phyloP scores from a whole-genome alignment of 1,140 invertebrate species.

The Pachyrhynchus sulphureomaculatus region DNA sequence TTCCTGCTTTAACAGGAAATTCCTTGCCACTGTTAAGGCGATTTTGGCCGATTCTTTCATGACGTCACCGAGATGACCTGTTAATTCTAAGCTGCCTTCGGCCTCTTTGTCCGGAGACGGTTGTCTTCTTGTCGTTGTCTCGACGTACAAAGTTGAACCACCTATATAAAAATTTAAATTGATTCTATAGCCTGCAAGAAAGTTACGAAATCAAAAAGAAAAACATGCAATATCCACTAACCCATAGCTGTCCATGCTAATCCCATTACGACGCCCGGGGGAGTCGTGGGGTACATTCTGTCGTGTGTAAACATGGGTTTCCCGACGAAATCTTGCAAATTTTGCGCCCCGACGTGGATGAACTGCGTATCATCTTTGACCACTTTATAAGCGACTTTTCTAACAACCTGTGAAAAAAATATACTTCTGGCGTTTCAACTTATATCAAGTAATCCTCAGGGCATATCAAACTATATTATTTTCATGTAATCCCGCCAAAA shows the following conservation, averaged over 20 bases:
- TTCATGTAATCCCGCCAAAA: no score
- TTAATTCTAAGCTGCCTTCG: slow-evolving; percentile 71
- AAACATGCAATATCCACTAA: slow-evolving; percentile 47
- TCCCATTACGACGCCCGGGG: slow-evolving; percentile 96
- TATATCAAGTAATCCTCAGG: no score
- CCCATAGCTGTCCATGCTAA: slow-evolving; percentile 99
- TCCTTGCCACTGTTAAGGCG: slow-evolving; percentile 90
- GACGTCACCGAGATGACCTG: slow-evolving; percentile 95
- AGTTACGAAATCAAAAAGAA: no score
- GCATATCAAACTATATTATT: no score
- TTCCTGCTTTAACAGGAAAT: slow-evolving; percentile 67
- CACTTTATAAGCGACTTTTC: slow-evolving; percentile 94
- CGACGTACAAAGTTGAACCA: slow-evolving; percentile 93
- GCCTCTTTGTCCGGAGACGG: slow-evolving; percentile 45
- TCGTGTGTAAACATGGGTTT: slow-evolving; percentile 96
- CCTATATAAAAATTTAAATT: slow-evolving; percentile 60
- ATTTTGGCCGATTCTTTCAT: slow-evolving; percentile 98
- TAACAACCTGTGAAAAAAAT: slow-evolving; percentile 62
- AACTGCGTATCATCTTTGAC: slow-evolving; percentile 79
- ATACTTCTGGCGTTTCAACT: no score
- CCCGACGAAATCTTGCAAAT: slow-evolving; percentile 90
- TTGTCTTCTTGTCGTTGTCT: slow-evolving; percentile 70
- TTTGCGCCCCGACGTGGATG: slow-evolving; percentile 69
- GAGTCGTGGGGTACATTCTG: slow-evolving; percentile 89
- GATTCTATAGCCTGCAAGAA: no score